Conservation (phyloP, 2,797 vertebrate genomes). For the Epinephelus coioides region DNA sequence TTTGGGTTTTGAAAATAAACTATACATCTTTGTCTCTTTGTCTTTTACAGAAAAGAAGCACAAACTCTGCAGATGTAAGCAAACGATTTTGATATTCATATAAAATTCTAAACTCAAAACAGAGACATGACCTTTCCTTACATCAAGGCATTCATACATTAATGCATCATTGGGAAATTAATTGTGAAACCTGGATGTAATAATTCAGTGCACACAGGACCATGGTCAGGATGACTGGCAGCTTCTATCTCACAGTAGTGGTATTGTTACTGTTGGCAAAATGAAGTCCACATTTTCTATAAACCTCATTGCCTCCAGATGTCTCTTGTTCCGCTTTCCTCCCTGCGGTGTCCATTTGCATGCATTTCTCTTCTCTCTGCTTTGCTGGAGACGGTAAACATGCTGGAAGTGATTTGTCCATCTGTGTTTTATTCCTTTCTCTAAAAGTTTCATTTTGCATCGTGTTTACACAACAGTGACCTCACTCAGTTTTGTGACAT, state of each 20-base stretch:
- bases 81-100: background rate
- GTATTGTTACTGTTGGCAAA: constrained; percentile 43
- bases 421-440: constrained; percentile 32
- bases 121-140: background rate
- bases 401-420: constrained; percentile 16
- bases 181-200: background rate
- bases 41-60: constrained; percentile 78
- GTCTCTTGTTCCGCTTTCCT: constrained; percentile 13
- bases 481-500: constrained; percentile 11
- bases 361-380: constrained; percentile 14
- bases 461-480: constrained; percentile 13
- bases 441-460: background rate
- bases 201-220: background rate
- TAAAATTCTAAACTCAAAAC: background rate
- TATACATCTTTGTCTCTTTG: background rate
- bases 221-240: constrained; percentile 3
- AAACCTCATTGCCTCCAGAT: constrained; percentile 62
- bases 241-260: constrained; percentile 22
- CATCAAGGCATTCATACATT: background rate
- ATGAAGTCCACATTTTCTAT: constrained; percentile 41
- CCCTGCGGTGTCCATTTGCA: constrained; percentile 8
- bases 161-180: background rate
- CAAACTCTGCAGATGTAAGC: constrained; percentile 67
- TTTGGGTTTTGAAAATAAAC: background rate
- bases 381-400: constrained; percentile 31